These are phyloP conservation scores for Perccottus glenii DNA, from an alignment of 2,113 vertebrate species.

Conservation along the genomic window DNA sequence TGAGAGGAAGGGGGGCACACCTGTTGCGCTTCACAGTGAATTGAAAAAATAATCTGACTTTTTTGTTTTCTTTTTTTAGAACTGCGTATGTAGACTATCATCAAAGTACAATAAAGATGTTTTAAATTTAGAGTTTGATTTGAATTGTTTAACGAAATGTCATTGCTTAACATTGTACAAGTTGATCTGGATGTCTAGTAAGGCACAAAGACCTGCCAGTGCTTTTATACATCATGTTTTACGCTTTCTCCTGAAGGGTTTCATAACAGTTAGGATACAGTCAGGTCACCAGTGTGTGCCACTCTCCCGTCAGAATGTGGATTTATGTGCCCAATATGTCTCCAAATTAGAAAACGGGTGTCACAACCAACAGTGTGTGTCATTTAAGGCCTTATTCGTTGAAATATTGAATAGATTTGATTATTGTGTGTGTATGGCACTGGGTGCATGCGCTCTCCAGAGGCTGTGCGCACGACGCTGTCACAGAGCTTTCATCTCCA, in stretches of 20 bases:
- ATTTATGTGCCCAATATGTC: neutral
- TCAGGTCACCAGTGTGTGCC: neutral
- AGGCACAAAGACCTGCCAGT: neutral
- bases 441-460: slow-evolving; percentile 21
- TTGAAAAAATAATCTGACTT: slow-evolving; percentile 15
- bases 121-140: too few relatives aligned
- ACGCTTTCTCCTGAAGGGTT: slow-evolving; percentile 15
- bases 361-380: neutral
- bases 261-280: slow-evolving; percentile 27
- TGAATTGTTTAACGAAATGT: too few relatives aligned
- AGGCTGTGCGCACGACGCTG: slow-evolving; percentile 28
- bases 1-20: slow-evolving; percentile 12
- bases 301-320: neutral
- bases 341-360: neutral
- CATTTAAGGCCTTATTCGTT: neutral
- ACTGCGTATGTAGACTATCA: too few relatives aligned
- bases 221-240: slow-evolving; percentile 23
- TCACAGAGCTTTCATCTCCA: slow-evolving; percentile 36
- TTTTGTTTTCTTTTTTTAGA: too few relatives aligned
- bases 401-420: neutral
- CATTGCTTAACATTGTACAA: neutral
- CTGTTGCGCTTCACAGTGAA: slow-evolving; percentile 42
- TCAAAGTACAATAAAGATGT: too few relatives aligned
- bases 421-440: neutral
- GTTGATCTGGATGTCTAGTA: neutral